These are phyloP conservation scores for Phrynosoma blainvillii DNA, from an alignment of 2,113 vertebrate genomes.

Conservation along the genomic window DNA sequence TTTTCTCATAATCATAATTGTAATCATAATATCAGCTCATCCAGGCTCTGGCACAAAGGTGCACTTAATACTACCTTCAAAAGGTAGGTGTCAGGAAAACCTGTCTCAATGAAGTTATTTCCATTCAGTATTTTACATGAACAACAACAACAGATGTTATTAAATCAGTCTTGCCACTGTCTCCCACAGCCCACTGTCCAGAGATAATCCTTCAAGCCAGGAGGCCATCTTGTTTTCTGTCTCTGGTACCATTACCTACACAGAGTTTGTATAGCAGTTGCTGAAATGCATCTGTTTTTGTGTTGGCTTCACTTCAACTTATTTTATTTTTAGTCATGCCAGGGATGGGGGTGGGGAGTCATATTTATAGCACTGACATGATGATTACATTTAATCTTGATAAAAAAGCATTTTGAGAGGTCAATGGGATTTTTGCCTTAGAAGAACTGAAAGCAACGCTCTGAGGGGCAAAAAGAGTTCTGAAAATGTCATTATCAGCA, in stretches of 20 bases:
- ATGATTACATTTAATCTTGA: slow-evolving; percentile 14
- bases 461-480: slow-evolving; percentile 17
- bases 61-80: neutral
- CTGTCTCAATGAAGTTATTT: neutral
- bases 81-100: neutral
- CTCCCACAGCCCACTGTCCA: neutral
- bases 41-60: neutral
- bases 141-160: neutral
- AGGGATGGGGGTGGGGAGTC: too few species aligned
- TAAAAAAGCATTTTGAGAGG: slow-evolving; percentile 14
- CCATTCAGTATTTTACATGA: too few species aligned
- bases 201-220: neutral
- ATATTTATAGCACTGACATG: slow-evolving; percentile 16
- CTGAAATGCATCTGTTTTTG: neutral
- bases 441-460: slow-evolving; percentile 22
- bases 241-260: neutral
- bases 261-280: neutral
- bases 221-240: neutral
- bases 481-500: slow-evolving; percentile 19
- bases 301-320: neutral
- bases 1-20: neutral
- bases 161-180: neutral
- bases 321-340: neutral
- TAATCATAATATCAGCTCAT: too few species aligned
- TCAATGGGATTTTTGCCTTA: slow-evolving; percentile 2